A percentile compares a stretch with the other conserved stretches of the same genome.
Evolutionary conservation across 2,113 vertebrate genomes (phyloP).

Genomic region (Gulo gulo): DNA sequence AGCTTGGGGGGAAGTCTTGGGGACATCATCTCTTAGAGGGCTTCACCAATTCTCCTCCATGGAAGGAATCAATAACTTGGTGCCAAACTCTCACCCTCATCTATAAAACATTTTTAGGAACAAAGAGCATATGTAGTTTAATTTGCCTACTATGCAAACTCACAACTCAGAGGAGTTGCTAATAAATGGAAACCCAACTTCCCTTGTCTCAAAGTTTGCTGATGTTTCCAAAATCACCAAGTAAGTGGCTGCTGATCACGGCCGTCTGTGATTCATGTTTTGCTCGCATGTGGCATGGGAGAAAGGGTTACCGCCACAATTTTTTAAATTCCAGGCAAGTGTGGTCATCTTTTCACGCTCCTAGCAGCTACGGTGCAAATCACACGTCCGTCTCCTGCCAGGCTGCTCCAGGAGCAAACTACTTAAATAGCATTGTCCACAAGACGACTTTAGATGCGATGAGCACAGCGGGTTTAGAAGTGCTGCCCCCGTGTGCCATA

Average conservation of each 20-base stretch:
- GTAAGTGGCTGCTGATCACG: not conserved
- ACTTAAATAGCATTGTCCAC: not conserved
- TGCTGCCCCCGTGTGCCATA: fast-evolving
- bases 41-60: not conserved
- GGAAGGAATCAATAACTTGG: not conserved
- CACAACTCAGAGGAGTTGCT: not conserved
- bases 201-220: not conserved
- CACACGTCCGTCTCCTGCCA: not conserved
- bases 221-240: not conserved
- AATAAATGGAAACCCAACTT: not conserved
- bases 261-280: fast-evolving
- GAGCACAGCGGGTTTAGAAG: fast-evolving
- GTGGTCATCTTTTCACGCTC: not conserved
- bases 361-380: not conserved
- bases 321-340: not conserved
- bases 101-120: not conserved
- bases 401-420: not conserved
- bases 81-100: not conserved
- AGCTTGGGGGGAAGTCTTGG: not conserved
- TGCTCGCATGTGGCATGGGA: fast-evolving
- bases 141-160: not conserved
- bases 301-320: fast-evolving
- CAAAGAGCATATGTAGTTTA: not conserved
- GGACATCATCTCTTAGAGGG: not conserved
- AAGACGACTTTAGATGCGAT: not conserved